Base-by-base conservation (phyloP, 2,888 invertebrate species). In the Ephialtes manifestator region DNA sequence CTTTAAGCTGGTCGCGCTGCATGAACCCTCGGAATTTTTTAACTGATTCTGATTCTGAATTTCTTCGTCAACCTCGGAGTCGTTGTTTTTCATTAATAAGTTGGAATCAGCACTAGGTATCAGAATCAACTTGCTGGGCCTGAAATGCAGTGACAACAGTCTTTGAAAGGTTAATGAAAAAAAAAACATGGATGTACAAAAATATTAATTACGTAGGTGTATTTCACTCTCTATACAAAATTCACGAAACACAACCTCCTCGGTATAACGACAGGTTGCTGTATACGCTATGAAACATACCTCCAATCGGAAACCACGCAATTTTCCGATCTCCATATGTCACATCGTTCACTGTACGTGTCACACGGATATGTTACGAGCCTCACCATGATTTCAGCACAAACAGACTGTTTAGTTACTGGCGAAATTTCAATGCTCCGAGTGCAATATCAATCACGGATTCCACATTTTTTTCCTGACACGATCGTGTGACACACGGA, bases 351-450 rank as follows among this genome's bases (percentile, higher is more conserved):
- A 4, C 65, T 53, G 31, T 68, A 28, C n/a, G 35, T 63, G 24
- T 84, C 77, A 11, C 55, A 76, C 63, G 84, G 70, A 84, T 84
- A 80, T 48, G 65, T 83, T 51, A 87, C 76, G 58, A 86, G 80
- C 72, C 75, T 81, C 53, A 84, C 80, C 86, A 86, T 87, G n/a
- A 70, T 84, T 79, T 82, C 68, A 77, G 68, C 43, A 74, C 48
- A 68, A 63, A 81, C 18, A 18, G 11, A 28, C 15, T 77, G 53
- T 77, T 53, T 77, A 18, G 67, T 71, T 31, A 46, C 24, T 15
- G 28, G 48, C 1, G 15, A 53, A 81, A 84, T 72, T 63, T 63
- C 31, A 39, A 20, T 75, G 68, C 53, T 18, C 1, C 20, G 55
- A 48, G 3, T 39, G 39, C 39, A 3, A 70, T 15, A 1, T 43